A percentile compares a stretch with the other conserved stretches of the same genome.
phyloP scores from a whole-genome alignment of 2,797 vertebrate species.

The Poeciliopsis paucimaculata region DNA sequence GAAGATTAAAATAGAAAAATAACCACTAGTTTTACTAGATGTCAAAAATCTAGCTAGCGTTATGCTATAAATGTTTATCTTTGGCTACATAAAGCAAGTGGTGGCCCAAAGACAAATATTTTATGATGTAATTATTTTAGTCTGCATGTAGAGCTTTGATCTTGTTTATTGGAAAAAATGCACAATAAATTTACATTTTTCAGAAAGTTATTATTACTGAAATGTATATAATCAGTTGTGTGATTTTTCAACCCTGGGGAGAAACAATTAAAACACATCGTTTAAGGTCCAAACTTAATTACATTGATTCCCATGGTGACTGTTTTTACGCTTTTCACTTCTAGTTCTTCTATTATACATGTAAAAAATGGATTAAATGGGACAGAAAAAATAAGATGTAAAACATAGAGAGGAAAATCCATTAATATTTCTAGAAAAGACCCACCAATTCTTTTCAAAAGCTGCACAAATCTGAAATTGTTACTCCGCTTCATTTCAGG shows the following conservation, averaged over 20 bases:
- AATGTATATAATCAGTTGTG: background rate
- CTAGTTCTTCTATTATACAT: background rate
- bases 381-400: background rate
- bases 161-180: background rate
- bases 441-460: background rate
- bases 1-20: too few species aligned
- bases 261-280: background rate
- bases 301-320: background rate
- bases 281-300: background rate
- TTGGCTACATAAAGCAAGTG: background rate
- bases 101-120: background rate
- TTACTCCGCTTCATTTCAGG: background rate
- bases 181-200: background rate
- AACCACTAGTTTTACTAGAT: background rate
- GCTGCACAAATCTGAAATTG: background rate
- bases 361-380: background rate
- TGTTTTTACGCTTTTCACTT: background rate
- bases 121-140: background rate
- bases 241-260: background rate
- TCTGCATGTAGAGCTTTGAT: background rate
- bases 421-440: background rate
- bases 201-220: background rate
- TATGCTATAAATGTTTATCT: background rate
- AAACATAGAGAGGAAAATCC: background rate
- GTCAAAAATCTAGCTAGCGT: background rate